These are phyloP conservation scores for Caenorhabditis brenneri DNA, from an alignment of 1,140 invertebrate species.

Conservation along the genomic window DNA sequence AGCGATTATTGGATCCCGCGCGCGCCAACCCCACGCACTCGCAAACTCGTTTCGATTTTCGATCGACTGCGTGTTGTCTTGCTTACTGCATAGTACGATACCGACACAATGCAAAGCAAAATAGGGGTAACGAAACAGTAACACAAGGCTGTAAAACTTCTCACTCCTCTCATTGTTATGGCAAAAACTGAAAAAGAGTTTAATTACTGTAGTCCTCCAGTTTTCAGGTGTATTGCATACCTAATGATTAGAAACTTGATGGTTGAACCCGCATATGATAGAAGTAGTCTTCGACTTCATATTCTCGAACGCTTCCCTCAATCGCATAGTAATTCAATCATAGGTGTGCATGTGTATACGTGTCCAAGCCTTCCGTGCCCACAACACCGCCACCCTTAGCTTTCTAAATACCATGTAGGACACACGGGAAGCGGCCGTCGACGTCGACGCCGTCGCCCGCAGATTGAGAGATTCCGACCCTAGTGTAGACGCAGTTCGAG, in stretches of 20 bases:
- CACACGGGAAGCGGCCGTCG: conserved; percentile 21
- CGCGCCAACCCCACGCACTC: conserved; percentile 4
- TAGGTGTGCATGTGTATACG: neutral
- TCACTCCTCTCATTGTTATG: too few species aligned
- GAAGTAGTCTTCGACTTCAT: too few species aligned
- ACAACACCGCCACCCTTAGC: neutral
- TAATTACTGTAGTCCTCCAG: too few species aligned
- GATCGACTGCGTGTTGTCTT: conserved; percentile 8
- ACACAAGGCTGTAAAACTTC: neutral
- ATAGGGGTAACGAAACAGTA: neutral
- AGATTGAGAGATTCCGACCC: neutral
- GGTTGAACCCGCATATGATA: too few species aligned
- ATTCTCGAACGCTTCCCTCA: too few species aligned
- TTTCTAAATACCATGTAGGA: conserved; percentile 35
- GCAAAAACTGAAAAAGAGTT: too few species aligned
- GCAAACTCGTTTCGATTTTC: conserved; percentile 33
- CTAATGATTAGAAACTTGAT: too few species aligned
- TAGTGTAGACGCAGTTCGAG: neutral
- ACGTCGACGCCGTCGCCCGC: neutral
- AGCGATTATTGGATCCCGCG: conserved; percentile 25
- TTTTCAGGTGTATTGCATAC: too few species aligned
- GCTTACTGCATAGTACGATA: conserved; percentile 2
- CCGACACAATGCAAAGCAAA: neutral
- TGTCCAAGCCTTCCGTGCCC: neutral
- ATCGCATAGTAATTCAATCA: neutral